Base-by-base conservation (phyloP, 2,888 invertebrate species). In the Graphium colonna region DNA sequence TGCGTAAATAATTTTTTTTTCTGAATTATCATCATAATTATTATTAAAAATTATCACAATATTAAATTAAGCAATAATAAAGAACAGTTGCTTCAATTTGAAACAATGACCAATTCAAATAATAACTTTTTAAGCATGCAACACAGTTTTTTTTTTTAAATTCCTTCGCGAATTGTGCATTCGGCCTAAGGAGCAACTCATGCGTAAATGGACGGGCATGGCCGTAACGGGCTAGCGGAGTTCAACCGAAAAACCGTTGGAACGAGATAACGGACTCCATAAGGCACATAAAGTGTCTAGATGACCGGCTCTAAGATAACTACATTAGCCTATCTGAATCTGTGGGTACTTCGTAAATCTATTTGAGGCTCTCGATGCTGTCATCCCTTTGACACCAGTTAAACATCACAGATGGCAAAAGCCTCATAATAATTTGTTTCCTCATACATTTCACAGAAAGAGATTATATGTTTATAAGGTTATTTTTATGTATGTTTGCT, bases 161-260 rank as follows among this genome's bases (percentile, higher is more conserved):
- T 7, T 28, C 8, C 8, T 4, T 4, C 28, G 28, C 28, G 28
- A 26, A 7, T 21, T 10, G 3, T 8, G 21, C 9, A 2, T 18
- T 12, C 1, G 33, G 42, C 28, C 42, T 48, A 42, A 28, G 33
- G 38, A 42, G 38, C 36, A 48, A 48, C 17, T 53, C 48, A 53
- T 43, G 28, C 48, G 52, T 43, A 53, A 52, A 48, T 48, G 31
- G 45, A 38, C 43, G 3, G 26, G 28, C 17, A 38, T 9, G 40
- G 38, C 48, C 48, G 48, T 28, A 53, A 21, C 26, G 45, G 39
- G 5, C 12, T 17, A 21, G 33, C 28, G 12, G 26, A 13, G 48
- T 18, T 43, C 36, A 48, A 53, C 26, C 48, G 48, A 43, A 43
- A 48, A 42, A 47, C 53, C 53, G 53, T 53, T 53, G 48, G 9